Conservation (phyloP, 2,888 invertebrate species). For the Nysson spinosus region DNA sequence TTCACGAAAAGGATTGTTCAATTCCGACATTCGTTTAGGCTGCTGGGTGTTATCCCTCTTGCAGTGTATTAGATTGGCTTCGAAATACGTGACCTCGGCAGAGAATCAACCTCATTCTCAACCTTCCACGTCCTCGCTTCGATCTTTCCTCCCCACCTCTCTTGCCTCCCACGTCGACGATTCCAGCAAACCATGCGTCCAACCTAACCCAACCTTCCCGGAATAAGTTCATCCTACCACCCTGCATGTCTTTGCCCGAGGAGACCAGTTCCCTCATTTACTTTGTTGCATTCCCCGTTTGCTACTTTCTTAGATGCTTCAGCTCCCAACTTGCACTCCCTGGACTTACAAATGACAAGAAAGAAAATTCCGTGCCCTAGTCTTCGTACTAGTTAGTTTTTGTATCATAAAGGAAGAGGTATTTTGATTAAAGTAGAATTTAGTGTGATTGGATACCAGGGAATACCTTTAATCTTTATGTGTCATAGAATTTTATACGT, state of each 20-base stretch:
- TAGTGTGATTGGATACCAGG: no score
- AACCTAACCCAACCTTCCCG: constrained; percentile 55
- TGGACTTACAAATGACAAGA: no score
- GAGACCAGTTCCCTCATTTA: constrained; percentile 10
- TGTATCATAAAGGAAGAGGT: no score
- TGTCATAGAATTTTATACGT: no score
- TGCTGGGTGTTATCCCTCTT: constrained; percentile 49
- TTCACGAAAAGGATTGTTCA: constrained; percentile 66
- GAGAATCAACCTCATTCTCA: constrained; percentile 77
- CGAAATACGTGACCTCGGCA: constrained; percentile 76
- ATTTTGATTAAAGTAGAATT: no score
- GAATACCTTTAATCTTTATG: no score
- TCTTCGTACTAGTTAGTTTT: no score
- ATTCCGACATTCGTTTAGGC: constrained; percentile 59
- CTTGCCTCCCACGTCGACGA: constrained; percentile 37
- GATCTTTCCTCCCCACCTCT: constrained; percentile 13
- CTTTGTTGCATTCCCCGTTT: constrained; percentile 31
- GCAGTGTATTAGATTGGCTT: constrained; percentile 75
- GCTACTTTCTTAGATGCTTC: constrained; percentile 1
- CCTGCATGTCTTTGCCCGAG: constrained; percentile 24
- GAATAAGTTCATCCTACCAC: constrained; percentile 41
- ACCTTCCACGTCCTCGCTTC: constrained; percentile 56
- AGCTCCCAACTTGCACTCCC: constrained; percentile 16
- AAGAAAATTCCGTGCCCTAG: no score
- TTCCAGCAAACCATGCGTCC: constrained; percentile 47